Base-by-base conservation (phyloP, 2,113 vertebrate genomes). In the Neoarius graeffei region DNA sequence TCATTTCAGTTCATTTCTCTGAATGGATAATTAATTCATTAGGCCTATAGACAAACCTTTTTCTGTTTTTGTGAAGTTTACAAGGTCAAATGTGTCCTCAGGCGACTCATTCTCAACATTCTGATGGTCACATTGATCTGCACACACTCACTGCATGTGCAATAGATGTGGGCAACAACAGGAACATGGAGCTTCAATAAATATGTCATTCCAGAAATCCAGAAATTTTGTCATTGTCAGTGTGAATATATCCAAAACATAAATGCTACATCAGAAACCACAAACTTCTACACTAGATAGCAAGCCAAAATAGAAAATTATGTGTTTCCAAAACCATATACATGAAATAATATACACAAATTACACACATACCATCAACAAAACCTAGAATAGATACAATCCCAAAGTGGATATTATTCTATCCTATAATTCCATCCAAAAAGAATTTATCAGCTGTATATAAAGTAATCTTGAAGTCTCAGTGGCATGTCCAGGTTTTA, bases 81-180 rank as follows among this genome's bases (percentile, higher is more conserved):
- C 9, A 62, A 91, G 94, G 95, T 94, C 94, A 60, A 88, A 59
- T 91, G 85, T 90, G 85, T 90, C 95, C 94, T 80, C 19, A 71
- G 93, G 95, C 94, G 11, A 35, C 14, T 59, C 30, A 48, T 48
- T 54, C 85, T 88, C 60, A 92, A 92, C 91, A 74, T 91, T 93
- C 93, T 93, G 87, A 89, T 76, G 93, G 91, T 71, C 69, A 25
- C 89, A 95, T 95, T 90, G 94, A 96, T 94, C 90, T 89, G n/a
- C 35, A 85, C 80, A 66, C 88, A 66, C 56, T 56, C 77, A 86
- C 69, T 84, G 81, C 35, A 76, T 62, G 71, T 71, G n/a, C 56
- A 62, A 7, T 35, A 69, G 76, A 59, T 27, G 15, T 79, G 20
- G 25, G 62, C 30, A 42, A 25, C 50, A 81, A 42, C 76, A 81